Evolutionary conservation across 2,888 invertebrate genomes (phyloP), one percentile per base, ranked within the genome.

Genomic region (Lumbricus terrestris): DNA sequence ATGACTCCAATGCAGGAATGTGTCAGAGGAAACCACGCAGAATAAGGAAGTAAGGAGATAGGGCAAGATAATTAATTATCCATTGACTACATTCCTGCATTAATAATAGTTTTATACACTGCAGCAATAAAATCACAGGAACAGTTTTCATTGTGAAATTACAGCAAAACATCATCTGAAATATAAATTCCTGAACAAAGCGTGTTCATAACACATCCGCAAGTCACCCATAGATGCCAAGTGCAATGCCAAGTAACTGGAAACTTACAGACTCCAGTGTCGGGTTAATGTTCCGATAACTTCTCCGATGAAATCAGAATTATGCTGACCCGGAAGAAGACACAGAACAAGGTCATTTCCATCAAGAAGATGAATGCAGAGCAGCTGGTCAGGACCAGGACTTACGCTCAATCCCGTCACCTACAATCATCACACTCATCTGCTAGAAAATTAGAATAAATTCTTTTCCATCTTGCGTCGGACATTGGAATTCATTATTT

Each of bases 291-390:
- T 96, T 23, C 98, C 98, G 29, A 98, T 96, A 42, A 98, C 96
- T 95, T 98, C 98, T 0, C 98, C 98, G 90, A 98, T 96, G 92
- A 97, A 96, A 95, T 98, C 98, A 92, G 97, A 97, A 85, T 94
- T 94, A 88, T 94, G 94, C 92, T 97, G 97, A 85, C 94, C 94
- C 20, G 92, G 91, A 29, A 47, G 85, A 42, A 98, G 96, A 0
- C 97, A 97, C 93, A 98, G 96, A 82, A 98, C 97, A 92, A 98
- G 96, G 95, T 99, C 98, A 95, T 98, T 98, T 90, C 97, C 97
- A 33, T 97, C 96, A 89, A 97, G 97, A 89, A 98, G 96, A 95
- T 98, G 98, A 92, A 98, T 96, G 90, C 98, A 97, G 91, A 97
- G 96, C 92, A 99, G 96, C 94, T 98, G 98, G 94, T 98, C 98